These are phyloP conservation scores for Odontocerum albicorne DNA, from an alignment of 2,888 invertebrate genomes.

Conservation along the genomic window DNA sequence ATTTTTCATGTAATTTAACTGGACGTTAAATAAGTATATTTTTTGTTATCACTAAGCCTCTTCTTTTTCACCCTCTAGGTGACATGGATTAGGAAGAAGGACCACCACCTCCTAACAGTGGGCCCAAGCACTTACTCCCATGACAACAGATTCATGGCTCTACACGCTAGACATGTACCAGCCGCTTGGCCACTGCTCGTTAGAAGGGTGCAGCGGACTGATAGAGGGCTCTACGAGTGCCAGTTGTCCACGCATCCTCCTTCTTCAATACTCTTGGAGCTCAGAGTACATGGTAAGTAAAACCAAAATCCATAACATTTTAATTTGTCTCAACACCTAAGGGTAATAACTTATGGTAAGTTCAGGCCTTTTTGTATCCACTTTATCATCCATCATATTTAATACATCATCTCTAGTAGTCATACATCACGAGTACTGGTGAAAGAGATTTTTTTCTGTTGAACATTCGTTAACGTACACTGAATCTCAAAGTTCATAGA, in stretches of 20 bases:
- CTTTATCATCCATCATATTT: too few species aligned
- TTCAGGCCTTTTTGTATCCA: too few species aligned
- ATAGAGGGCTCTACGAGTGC: slow-evolving; percentile 45
- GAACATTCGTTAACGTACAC: too few species aligned
- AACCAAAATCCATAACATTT: not conserved
- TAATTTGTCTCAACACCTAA: too few species aligned
- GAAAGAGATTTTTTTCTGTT: too few species aligned
- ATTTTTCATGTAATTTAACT: too few species aligned
- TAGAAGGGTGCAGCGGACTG: slow-evolving; percentile 39
- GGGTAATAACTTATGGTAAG: too few species aligned
- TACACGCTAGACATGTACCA: slow-evolving; percentile 43
- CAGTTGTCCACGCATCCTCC: slow-evolving; percentile 54
- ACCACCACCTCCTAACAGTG: slow-evolving; percentile 45
- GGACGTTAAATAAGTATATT: not conserved
- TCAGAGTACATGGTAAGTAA: slow-evolving; percentile 53
- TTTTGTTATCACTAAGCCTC: too few species aligned
- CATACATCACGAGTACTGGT: too few species aligned
- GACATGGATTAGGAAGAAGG: slow-evolving; percentile 45
- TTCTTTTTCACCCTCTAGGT: too few species aligned
- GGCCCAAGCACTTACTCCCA: slow-evolving; percentile 45
- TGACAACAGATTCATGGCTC: slow-evolving; percentile 45
- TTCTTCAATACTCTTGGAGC: slow-evolving; percentile 49
- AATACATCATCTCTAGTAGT: too few species aligned
- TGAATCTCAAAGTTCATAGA: too few species aligned
- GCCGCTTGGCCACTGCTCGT: slow-evolving; percentile 46